phyloP scores from a whole-genome alignment of 1,140 invertebrate genomes.

The Zelostemma sp. region DNA sequence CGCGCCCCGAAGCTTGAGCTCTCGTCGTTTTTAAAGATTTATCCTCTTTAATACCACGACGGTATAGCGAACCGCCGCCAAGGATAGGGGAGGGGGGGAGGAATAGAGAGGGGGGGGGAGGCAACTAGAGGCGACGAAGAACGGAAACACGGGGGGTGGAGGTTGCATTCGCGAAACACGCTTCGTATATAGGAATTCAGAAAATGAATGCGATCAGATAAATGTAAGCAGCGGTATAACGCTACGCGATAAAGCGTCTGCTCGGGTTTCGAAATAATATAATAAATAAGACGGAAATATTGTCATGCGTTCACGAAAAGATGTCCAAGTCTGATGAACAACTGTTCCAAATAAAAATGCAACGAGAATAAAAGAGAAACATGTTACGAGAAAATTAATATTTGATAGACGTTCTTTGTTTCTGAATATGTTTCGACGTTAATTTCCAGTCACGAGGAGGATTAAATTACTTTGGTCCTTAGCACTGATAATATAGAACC shows the following conservation, averaged over 20 bases:
- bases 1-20: slow-evolving; percentile 42
- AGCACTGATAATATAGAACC: slow-evolving; percentile 50
- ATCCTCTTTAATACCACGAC: slow-evolving; percentile 55
- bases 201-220: slow-evolving; percentile 43
- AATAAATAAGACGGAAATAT: slow-evolving; percentile 26
- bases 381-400: no score
- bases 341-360: no score
- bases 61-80: slow-evolving; percentile 29
- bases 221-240: slow-evolving; percentile 41
- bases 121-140: slow-evolving; percentile 11
- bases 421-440: no score
- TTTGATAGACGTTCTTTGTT: slow-evolving; percentile 44
- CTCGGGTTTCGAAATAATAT: slow-evolving; percentile 41
- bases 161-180: slow-evolving; percentile 33
- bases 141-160: slow-evolving; percentile 27
- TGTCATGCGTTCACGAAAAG: background rate
- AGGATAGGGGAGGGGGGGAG: no score
- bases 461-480: slow-evolving; percentile 45
- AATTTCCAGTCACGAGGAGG: slow-evolving; percentile 30
- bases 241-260: slow-evolving; percentile 34
- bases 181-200: slow-evolving; percentile 20
- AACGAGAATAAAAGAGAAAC: no score
- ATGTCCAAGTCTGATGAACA: no score
- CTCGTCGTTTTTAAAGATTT: slow-evolving; percentile 65
- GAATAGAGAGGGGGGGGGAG: slow-evolving; percentile 7